Evolutionary conservation across 2,113 vertebrate genomes (phyloP).

Genomic region (Tapirus terrestris): DNA sequence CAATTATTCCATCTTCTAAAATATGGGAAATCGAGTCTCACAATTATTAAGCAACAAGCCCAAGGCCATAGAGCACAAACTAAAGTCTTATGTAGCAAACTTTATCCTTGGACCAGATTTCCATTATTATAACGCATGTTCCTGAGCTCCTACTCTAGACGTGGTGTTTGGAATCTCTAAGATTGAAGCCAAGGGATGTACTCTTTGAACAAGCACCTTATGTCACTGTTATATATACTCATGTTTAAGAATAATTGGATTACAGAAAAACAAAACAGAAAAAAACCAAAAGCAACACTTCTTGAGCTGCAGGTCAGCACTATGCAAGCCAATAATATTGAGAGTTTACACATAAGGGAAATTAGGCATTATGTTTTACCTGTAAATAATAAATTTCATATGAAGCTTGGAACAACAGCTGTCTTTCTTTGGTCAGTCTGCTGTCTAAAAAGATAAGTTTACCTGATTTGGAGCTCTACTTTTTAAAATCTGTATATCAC

Average conservation of each 20-base stretch:
- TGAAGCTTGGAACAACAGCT: background rate
- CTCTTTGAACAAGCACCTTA: background rate
- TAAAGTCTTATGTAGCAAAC: background rate
- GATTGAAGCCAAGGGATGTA: background rate
- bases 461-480: background rate
- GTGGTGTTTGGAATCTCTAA: background rate
- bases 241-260: background rate
- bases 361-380: background rate
- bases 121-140: background rate
- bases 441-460: background rate
- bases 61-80: background rate
- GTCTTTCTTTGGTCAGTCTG: background rate
- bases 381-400: background rate
- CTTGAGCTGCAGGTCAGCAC: background rate
- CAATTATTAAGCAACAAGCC: background rate
- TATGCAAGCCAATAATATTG: background rate
- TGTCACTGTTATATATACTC: background rate
- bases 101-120: background rate
- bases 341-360: background rate
- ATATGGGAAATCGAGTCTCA: background rate
- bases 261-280: background rate
- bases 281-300: background rate
- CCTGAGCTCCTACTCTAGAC: background rate
- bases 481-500: background rate
- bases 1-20: background rate